Evolutionary conservation across 2,797 vertebrate species (phyloP), one percentile per base, ranked within the genome.

Genomic region (Epinephelus coioides): DNA sequence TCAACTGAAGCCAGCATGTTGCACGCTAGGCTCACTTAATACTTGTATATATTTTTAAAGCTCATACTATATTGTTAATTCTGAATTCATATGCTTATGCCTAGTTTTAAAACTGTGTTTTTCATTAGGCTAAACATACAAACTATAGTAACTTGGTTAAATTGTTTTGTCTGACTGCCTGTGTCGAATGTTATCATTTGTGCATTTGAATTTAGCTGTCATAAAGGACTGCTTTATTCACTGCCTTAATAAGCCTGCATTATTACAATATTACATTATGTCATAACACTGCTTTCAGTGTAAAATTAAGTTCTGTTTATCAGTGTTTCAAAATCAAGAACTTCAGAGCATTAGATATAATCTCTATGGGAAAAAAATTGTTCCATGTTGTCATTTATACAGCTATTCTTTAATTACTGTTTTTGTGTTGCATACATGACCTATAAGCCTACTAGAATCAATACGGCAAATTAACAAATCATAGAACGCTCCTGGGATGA

Each of bases 51-150:
- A 6, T 7, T 47, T n/a, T 23, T 40, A 10, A 12, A 47, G 4
- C 1, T 14, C 18, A 17, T 7, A 0, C 1, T n/a, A 9, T 18
- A 5, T 3, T 0, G 21, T 53, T 51, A 38, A 4, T 49, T 6
- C 19, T 3, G 0, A 25, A 46, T 44, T 23, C 19, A 50, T 11
- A 18, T 13, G 2, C 12, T 2, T 27, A 30, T 25, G 2, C 2
- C 7, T 7, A 18, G 4, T 57, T 49, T 49, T 17, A 46, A 3
- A 44, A 18, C 10, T 27, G 4, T 27, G 12, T 3, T 17, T 53
- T 30, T 60, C 10, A 67, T 1, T n/a, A 18, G 4, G 11, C 10
- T 5, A 30, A 34, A 60, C 0, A 66, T 13, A 38, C 8, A n/a
- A 30, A n/a, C 2, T n/a, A 19, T 1, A 34, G 1, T 25, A 55